Percentiles rank a stretch among this genome's conserved stretches.
These are phyloP conservation scores for Brachyistius frenatus DNA, from an alignment of 2,113 vertebrate genomes.

Conservation along the genomic window DNA sequence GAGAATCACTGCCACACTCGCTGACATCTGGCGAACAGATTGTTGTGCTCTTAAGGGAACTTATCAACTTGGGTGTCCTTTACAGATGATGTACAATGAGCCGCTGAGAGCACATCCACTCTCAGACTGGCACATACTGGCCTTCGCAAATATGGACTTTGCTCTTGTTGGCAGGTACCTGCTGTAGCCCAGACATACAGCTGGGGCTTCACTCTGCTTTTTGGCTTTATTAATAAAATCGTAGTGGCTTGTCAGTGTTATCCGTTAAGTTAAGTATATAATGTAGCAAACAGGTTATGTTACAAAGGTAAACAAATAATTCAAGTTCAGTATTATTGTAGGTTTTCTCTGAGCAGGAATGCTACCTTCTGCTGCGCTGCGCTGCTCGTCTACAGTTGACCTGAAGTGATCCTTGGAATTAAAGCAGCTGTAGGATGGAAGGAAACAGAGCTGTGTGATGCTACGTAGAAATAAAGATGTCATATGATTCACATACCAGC, in stretches of 20 bases:
- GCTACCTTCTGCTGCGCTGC: neutral
- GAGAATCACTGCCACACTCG: neutral
- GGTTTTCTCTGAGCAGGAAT: too few relatives aligned
- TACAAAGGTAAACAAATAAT: neutral
- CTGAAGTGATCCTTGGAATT: constrained; percentile 30
- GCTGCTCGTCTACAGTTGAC: constrained; percentile 2
- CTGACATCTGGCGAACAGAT: constrained; percentile 9
- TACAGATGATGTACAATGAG: constrained; percentile 8
- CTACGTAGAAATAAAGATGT: constrained; percentile 48
- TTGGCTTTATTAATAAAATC: too few relatives aligned
- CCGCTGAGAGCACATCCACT: too few relatives aligned
- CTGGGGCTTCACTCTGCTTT: neutral
- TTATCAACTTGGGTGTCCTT: neutral
- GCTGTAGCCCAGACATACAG: neutral
- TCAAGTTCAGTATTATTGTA: neutral
- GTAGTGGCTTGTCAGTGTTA: too few relatives aligned
- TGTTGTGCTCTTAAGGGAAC: constrained; percentile 7
- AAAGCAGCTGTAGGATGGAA: constrained; percentile 28
- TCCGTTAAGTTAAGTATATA: neutral
- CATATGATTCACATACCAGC: constrained; percentile 48
- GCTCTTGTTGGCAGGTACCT: neutral
- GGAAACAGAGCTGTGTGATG: constrained; percentile 26
- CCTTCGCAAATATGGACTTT: neutral
- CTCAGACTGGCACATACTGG: too few relatives aligned
- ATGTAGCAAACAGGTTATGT: too few relatives aligned